These are phyloP conservation scores for Pristis pectinata DNA, from an alignment of 2,797 vertebrate species.

Conservation along the genomic window DNA sequence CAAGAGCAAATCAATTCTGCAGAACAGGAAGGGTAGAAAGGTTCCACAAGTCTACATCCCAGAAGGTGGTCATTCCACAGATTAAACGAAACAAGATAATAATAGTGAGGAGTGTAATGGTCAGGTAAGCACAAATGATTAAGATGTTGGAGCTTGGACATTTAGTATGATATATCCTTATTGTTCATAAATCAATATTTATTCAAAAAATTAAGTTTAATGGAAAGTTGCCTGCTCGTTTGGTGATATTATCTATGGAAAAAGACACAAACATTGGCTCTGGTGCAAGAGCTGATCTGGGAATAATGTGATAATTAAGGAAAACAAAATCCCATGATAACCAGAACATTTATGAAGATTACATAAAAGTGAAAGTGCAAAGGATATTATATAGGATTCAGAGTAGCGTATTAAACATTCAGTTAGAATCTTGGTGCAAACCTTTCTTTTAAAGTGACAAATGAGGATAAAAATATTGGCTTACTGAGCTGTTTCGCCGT, in stretches of 20 bases:
- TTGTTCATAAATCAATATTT: neutral
- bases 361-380: too few relatives aligned
- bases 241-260: neutral
- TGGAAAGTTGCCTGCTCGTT: neutral
- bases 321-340: neutral
- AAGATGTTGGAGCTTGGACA: neutral
- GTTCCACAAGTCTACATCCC: neutral
- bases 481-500: conserved; percentile 67
- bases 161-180: neutral
- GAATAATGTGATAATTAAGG: neutral
- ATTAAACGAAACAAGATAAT: neutral
- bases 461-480: conserved; percentile 5
- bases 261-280: neutral
- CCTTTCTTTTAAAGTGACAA: neutral
- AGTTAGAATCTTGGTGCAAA: neutral
- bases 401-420: neutral
- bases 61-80: neutral
- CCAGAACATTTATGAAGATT: neutral
- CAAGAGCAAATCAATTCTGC: too few relatives aligned
- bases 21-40: too few relatives aligned
- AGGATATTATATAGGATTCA: neutral
- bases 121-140: neutral
- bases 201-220: neutral
- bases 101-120: neutral
- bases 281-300: neutral